Percentiles rank a stretch among this genome's conserved stretches.
These are phyloP conservation scores for Anoplophora glabripennis DNA, from an alignment of 1,140 invertebrate species.

Conservation along the genomic window DNA sequence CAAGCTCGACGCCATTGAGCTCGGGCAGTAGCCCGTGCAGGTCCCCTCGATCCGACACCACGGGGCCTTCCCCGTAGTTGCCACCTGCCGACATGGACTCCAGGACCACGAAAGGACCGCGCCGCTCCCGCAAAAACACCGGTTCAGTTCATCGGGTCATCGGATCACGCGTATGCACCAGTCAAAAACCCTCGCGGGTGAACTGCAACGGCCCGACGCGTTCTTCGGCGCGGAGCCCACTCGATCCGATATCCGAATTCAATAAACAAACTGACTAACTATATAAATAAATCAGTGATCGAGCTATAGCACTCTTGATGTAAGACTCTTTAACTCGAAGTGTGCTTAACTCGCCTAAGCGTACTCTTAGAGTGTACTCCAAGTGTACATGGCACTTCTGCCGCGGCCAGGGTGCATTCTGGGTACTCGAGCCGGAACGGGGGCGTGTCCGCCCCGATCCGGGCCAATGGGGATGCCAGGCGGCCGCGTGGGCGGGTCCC, in stretches of 20 bases:
- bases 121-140: slow-evolving; percentile 17
- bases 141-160: slow-evolving; percentile 25
- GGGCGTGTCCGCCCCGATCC: slow-evolving; percentile 28
- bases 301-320: slow-evolving; percentile 52
- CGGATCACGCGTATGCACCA: slow-evolving; percentile 7
- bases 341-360: slow-evolving; percentile 52
- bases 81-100: slow-evolving; percentile 49
- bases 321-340: slow-evolving; percentile 52
- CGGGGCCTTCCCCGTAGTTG: slow-evolving; percentile 49
- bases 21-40: slow-evolving; percentile 66
- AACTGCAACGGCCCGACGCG: slow-evolving; percentile 33
- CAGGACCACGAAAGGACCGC: slow-evolving; percentile 35
- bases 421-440: slow-evolving; percentile 41
- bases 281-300: slow-evolving; percentile 53
- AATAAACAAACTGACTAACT: slow-evolving; percentile 53
- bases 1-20: slow-evolving; percentile 81
- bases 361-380: slow-evolving; percentile 51
- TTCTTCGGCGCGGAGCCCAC: slow-evolving; percentile 35
- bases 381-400: slow-evolving; percentile 50
- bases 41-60: slow-evolving; percentile 46
- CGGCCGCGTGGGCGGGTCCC: slow-evolving; percentile 6
- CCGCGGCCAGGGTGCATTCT: slow-evolving; percentile 44
- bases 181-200: slow-evolving; percentile 7
- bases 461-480: slow-evolving; percentile 29
- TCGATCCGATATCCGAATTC: slow-evolving; percentile 49